Conservation (phyloP, 1,140 invertebrate species). For the Manduca sexta region DNA sequence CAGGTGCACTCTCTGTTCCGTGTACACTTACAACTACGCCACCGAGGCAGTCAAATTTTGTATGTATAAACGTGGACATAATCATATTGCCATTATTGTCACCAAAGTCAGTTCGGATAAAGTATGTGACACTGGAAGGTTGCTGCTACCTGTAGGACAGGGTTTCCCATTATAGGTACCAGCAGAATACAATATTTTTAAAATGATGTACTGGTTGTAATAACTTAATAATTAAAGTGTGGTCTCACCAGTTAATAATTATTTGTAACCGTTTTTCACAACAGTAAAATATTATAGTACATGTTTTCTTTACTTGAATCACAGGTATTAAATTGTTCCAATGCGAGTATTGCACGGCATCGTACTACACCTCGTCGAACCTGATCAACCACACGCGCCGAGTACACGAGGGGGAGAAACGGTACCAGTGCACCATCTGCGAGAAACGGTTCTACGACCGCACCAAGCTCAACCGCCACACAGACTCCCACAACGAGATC, state of each 20-base stretch:
- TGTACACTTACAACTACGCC: no score
- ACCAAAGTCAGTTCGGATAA: neutral
- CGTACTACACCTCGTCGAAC: conserved; percentile 40
- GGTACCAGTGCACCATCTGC: conserved; percentile 28
- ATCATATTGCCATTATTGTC: neutral
- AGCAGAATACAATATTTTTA: no score
- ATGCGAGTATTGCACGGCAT: conserved; percentile 27
- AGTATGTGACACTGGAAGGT: no score
- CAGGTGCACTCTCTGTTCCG: no score
- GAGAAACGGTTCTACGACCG: conserved; percentile 29
- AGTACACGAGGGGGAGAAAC: conserved; percentile 20
- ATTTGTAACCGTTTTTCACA: no score
- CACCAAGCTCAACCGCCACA: conserved; percentile 36
- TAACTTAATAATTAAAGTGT: no score
- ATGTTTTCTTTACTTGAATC: no score
- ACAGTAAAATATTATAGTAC: no score
- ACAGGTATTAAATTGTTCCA: conserved; percentile 38
- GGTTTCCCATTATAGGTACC: neutral
- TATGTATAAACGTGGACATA: neutral
- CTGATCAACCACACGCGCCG: conserved; percentile 29
- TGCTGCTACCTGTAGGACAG: neutral
- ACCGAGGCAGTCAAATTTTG: no score
- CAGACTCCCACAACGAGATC: conserved; percentile 36
- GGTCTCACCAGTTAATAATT: no score
- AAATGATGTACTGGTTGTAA: no score